Evolutionary conservation across 1,140 invertebrate species (phyloP).

Genomic region (Delia radicum): DNA sequence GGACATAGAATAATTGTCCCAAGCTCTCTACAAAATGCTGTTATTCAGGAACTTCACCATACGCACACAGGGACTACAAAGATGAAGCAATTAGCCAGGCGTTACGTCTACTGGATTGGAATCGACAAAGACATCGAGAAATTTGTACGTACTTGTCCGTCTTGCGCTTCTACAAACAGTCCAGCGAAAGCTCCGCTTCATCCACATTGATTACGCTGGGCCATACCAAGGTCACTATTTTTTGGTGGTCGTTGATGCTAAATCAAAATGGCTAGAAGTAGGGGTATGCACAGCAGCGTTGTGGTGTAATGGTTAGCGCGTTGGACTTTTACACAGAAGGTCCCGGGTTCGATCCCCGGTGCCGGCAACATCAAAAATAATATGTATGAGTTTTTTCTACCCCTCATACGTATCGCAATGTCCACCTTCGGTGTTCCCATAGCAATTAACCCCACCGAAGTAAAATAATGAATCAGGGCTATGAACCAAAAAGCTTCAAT

Average conservation of each 20-base stretch:
- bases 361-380: no score
- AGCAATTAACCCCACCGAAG: no score
- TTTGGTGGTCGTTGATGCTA: slow-evolving; percentile 18
- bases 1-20: neutral
- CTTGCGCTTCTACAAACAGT: neutral
- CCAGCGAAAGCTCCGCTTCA: neutral
- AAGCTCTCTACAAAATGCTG: neutral
- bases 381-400: no score
- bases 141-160: no score
- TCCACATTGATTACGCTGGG: slow-evolving; percentile 23
- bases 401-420: no score
- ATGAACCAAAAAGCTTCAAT: no score
- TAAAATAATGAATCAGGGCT: no score
- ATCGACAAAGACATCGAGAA: no score
- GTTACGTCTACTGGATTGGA: neutral
- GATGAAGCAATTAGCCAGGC: neutral
- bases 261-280: slow-evolving; percentile 26
- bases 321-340: no score
- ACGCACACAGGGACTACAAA: neutral
- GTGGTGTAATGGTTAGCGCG: no score
- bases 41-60: neutral
- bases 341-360: no score
- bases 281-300: neutral
- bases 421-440: neutral
- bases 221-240: neutral